phyloP scores from a whole-genome alignment of 2,888 invertebrate species.

The Latrodectus hesperus region DNA sequence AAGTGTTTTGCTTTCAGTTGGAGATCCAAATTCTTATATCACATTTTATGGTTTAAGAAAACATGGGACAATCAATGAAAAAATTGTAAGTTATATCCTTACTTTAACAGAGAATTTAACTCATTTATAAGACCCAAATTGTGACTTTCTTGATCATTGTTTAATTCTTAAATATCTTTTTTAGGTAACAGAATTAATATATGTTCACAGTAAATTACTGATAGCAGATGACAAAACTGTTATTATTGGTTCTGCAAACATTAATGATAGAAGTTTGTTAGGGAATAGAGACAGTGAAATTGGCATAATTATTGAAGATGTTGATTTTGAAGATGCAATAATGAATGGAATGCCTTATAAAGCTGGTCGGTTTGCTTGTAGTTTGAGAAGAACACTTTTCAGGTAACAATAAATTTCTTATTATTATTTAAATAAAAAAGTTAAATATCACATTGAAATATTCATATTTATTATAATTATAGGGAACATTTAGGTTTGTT shows the following conservation, averaged over 20 bases:
- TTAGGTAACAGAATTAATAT: slow-evolving; percentile 91
- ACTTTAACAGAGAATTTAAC: neutral
- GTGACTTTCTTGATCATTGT: neutral
- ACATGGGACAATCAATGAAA: slow-evolving; percentile 85
- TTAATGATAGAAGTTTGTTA: slow-evolving; percentile 95
- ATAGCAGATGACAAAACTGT: slow-evolving; percentile 92
- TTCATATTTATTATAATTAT: slow-evolving; percentile 16
- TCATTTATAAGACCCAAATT: neutral
- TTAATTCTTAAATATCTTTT: neutral
- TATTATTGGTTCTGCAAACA: slow-evolving; percentile 98
- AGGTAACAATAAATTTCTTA: slow-evolving; percentile 71
- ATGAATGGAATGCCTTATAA: slow-evolving; percentile 89
- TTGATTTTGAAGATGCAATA: slow-evolving; percentile 80
- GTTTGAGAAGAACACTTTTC: slow-evolving; percentile 88
- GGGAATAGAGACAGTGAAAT: slow-evolving; percentile 96
- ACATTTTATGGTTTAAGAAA: slow-evolving; percentile 92
- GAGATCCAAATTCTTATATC: slow-evolving; percentile 88
- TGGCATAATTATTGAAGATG: slow-evolving; percentile 88
- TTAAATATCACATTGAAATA: neutral
- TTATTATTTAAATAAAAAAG: neutral
- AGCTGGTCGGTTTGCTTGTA: slow-evolving; percentile 90
- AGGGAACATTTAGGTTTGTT: slow-evolving; percentile 90
- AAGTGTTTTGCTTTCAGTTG: slow-evolving; percentile 75
- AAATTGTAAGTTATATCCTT: slow-evolving; percentile 76
- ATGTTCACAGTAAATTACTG: slow-evolving; percentile 97